Evolutionary conservation across 2,797 vertebrate genomes (phyloP).

Genomic region (Cheirogaleus major): DNA sequence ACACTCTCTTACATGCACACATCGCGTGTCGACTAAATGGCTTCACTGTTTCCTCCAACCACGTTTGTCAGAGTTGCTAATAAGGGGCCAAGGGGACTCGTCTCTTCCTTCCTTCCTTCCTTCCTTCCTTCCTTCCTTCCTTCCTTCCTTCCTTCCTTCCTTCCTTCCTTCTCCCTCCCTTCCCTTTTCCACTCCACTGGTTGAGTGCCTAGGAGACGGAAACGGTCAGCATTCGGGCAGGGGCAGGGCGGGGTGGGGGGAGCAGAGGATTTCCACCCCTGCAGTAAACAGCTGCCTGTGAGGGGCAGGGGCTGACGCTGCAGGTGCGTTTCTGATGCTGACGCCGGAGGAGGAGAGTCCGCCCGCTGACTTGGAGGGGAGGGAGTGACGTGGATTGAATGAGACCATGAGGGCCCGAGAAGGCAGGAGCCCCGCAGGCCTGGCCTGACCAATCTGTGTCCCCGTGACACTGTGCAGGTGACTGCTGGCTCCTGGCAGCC

Average conservation of each 20-base stretch:
- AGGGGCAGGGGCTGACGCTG: not conserved
- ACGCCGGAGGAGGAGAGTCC: not conserved
- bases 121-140: not conserved
- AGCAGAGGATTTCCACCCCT: not conserved
- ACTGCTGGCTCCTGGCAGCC: slow-evolving; percentile 91
- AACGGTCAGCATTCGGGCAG: accelerated
- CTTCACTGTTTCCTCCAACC: not conserved
- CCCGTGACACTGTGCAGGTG: slow-evolving; percentile 77
- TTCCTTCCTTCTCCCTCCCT: not conserved
- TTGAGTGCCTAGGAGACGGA: not conserved
- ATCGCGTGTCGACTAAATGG: not conserved
- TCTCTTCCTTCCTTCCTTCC: not conserved
- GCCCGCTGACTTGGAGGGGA: not conserved
- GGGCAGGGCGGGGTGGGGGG: not conserved
- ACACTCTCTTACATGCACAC: not conserved
- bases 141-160: accelerated
- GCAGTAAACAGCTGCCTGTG: accelerated
- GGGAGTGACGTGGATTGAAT: accelerated
- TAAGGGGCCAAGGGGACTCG: not conserved
- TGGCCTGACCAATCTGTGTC: not conserved
- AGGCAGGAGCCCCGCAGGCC: not conserved
- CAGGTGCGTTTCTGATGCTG: accelerated
- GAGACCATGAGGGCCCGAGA: not conserved
- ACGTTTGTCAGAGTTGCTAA: not conserved
- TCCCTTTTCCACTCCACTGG: no score